Conservation (phyloP, 2,113 vertebrate species). For the Aix galericulata region DNA sequence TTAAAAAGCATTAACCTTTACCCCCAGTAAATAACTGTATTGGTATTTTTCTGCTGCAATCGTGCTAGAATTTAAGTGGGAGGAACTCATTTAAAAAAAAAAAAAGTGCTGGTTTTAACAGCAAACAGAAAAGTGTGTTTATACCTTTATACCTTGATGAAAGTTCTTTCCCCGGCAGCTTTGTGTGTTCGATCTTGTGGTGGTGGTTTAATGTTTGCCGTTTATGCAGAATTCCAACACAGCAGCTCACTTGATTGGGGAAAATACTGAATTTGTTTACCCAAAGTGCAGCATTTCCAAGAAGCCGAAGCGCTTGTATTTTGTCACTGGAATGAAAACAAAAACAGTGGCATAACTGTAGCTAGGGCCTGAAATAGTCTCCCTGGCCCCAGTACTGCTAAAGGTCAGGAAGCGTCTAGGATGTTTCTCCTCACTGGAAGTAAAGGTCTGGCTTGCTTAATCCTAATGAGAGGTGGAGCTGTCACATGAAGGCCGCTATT, state of each 20-base stretch:
- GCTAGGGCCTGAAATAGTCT: background rate
- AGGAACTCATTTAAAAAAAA: background rate
- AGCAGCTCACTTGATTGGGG: fast-evolving
- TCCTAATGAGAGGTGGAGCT: background rate
- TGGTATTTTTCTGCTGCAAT: background rate
- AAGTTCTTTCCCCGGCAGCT: background rate
- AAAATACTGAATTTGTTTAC: background rate
- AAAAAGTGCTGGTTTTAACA: background rate
- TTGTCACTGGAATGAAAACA: background rate
- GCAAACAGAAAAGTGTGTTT: background rate
- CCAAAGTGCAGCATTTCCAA: background rate
- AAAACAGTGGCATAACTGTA: background rate
- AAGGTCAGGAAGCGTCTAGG: background rate
- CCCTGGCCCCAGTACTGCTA: background rate
- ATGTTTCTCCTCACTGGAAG: background rate
- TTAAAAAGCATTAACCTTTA: background rate
- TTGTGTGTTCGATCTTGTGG: background rate
- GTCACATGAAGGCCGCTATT: background rate
- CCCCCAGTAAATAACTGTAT: background rate
- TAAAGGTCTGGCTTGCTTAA: background rate
- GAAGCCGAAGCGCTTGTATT: background rate
- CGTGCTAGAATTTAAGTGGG: background rate
- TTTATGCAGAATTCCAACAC: background rate
- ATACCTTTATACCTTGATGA: background rate
- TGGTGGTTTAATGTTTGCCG: background rate